Evolutionary conservation across 2,888 invertebrate genomes (phyloP), one percentile per base, ranked within the genome.

Genomic region (Apodemia zela): DNA sequence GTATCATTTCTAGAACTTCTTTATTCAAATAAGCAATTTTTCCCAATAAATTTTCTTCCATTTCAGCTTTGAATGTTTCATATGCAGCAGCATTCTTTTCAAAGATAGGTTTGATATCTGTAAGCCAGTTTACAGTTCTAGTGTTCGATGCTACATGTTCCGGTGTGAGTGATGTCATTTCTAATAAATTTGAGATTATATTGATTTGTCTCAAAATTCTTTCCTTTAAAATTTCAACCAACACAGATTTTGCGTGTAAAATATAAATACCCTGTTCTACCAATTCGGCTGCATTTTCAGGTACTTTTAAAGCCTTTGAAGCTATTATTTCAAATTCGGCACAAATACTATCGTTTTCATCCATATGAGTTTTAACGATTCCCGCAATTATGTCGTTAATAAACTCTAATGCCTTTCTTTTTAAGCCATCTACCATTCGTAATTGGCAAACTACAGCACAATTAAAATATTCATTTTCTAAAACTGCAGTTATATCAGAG

Each of bases 71-170:
- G 65, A 94, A 94, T 21, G 95, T 93, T 86, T 98, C 98, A 78
- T 95, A 96, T 72, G 95, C 91, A 11, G 93, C 93, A 60, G 96
- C 95, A 80, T 97, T 97, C 72, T 93, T 93, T 42, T 97, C 96
- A 75, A 98, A 95, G 64, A 97, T 94, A 0, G 96, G 95, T 75
- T 95, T 95, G 61, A 98, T 97, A 47, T 95, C 93, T 67, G 93
- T 93, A 1, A 97, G 86, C 98, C 98, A 98, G 71, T 95, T 95
- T 0, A 98, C 94, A 0, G 97, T 97, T 57, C 88, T 93, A n/a
- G 96, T 94, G 77, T 98, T 98, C 3, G 97, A 89, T 61, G 94
- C 93, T 54, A 97, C 94, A 75, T 98, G 97, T 59, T 96, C 95
- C 29, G 93, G 87, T 6, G 93, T 92, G 71, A 98, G 92, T 62